A percentile compares a stretch with the other conserved stretches of the same genome.
phyloP scores from a whole-genome alignment of 1,140 invertebrate genomes.

The Choristoneura fumiferana region DNA sequence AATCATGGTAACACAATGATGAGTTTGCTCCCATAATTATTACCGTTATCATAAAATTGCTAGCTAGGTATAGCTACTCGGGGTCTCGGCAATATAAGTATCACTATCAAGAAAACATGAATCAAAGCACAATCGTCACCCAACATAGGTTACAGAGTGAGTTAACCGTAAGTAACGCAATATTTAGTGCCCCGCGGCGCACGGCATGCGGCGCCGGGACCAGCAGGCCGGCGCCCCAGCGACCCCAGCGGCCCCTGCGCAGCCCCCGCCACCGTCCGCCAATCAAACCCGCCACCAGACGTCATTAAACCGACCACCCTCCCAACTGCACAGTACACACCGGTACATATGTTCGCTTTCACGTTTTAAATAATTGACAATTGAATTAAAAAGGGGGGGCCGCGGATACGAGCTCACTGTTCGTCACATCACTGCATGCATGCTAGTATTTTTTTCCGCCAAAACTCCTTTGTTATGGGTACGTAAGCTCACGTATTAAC shows the following conservation, averaged over 20 bases:
- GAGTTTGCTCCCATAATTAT: no score
- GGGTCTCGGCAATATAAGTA: no score
- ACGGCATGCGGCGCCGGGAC: no score
- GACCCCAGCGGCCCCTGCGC: constrained; percentile 37
- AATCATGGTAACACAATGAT: no score
- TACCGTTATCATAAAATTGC: no score
- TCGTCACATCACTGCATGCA: constrained; percentile 20
- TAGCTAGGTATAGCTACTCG: no score
- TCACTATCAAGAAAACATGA: no score
- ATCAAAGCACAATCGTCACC: background rate
- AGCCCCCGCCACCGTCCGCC: constrained; percentile 48
- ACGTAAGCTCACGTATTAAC: constrained; percentile 23
- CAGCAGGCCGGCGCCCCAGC: constrained; percentile 39
- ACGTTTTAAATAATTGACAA: constrained; percentile 67
- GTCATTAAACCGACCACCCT: constrained; percentile 46
- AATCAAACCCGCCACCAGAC: constrained; percentile 52
- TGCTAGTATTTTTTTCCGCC: constrained; percentile 10
- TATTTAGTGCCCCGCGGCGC: constrained; percentile 57
- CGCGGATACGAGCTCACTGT: constrained; percentile 19
- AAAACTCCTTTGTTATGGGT: constrained; percentile 1
- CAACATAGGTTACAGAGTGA: constrained; percentile 35
- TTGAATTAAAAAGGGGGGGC: constrained; percentile 60
- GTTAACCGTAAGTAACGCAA: constrained; percentile 35
- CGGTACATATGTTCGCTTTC: constrained; percentile 68
- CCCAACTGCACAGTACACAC: constrained; percentile 28